Evolutionary conservation across 2,113 vertebrate genomes (phyloP).

Genomic region (Struthio camelus): DNA sequence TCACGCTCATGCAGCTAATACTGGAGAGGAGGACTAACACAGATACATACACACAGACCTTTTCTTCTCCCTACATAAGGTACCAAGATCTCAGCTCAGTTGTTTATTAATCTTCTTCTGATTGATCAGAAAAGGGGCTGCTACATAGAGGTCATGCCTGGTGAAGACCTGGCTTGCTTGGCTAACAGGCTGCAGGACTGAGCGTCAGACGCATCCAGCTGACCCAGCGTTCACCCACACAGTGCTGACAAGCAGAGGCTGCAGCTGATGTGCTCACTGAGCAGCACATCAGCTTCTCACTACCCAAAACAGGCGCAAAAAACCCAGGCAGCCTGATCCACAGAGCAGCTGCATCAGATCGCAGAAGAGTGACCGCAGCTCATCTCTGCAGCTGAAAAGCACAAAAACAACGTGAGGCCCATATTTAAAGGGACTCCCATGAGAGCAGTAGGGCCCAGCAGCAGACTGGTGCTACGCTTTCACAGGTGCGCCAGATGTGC

Average conservation of each 20-base stretch:
- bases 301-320: background rate
- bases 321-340: background rate
- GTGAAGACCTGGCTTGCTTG: background rate
- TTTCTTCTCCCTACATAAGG: background rate
- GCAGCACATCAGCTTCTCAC: background rate
- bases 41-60: background rate
- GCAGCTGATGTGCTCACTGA: background rate
- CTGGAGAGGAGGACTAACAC: background rate
- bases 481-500: background rate
- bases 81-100: background rate
- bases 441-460: background rate
- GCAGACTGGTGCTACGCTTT: background rate
- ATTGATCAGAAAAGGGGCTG: background rate
- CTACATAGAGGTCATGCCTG: background rate
- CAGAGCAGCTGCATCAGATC: background rate
- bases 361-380: background rate
- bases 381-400: background rate
- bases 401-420: background rate
- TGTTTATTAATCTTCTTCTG: background rate
- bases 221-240: background rate
- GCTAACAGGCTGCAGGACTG: background rate
- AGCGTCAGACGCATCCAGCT: rapidly evolving
- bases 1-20: background rate
- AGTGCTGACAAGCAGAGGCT: no score
- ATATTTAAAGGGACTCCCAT: background rate